Base-by-base conservation (phyloP, 2,888 invertebrate species). In the Synanthedon vespiformis region DNA sequence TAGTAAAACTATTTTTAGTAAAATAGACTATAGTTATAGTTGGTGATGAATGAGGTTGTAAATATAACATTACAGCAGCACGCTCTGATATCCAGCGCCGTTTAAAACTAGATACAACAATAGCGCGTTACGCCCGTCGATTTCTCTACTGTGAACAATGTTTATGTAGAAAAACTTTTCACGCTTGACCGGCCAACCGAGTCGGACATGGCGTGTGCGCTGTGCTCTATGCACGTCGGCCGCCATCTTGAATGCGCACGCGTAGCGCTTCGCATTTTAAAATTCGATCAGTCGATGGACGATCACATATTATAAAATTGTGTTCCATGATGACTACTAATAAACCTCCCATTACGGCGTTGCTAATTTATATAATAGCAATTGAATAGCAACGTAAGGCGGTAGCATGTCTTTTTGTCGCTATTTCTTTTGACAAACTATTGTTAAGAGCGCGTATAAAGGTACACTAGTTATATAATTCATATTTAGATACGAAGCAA, bases 101-200 rank as follows among this genome's bases (percentile, higher is more conserved):
- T 82, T 82, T 80, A 78, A 51, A 56, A 76, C 72, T 71, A 70
- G 72, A 67, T 74, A 80, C 77, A 82, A 85, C 84, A 82, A 84
- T 81, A 71, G 80, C 74, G 66, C 76, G 85, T 84, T 80, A 84
- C 85, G 85, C 80, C 76, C 77, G 84, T 72, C 84, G 85, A 82
- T 85, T 86, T 86, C 82, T 80, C 84, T 82, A 74, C 79, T 70
- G 79, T 77, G 83, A 82, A 84, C 85, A 85, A 83, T 86, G 83
- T 85, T 84, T 81, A 80, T 83, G 79, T 82, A 79, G 71, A 82
- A 84, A 82, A 80, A 77, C 69, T 63, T 70, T 80, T 76, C 63
- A 63, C 76, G 83, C 77, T 80, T 80, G 79, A 67, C 65, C 65
- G 71, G 69, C 65, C 78, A 77, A 76, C 76, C 82, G 74, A 60